A percentile compares a stretch with the other conserved stretches of the same genome.
These are phyloP conservation scores for Macroglossus sobrinus DNA, from an alignment of 2,113 vertebrate species.

Conservation along the genomic window DNA sequence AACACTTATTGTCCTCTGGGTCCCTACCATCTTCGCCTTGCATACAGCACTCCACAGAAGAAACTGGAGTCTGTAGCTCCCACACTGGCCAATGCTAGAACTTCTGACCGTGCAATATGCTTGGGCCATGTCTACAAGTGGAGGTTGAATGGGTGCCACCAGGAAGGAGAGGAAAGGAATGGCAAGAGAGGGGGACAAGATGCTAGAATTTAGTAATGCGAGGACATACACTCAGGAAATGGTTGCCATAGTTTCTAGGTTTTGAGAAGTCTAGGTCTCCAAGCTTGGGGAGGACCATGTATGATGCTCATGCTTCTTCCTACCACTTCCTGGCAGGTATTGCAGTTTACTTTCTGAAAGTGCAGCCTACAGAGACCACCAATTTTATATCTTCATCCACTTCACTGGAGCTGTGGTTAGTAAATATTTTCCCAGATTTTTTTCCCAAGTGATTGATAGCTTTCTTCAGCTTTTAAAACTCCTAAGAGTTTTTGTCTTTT, in stretches of 20 bases:
- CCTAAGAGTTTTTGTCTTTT: neutral
- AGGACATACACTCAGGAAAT: neutral
- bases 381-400: neutral
- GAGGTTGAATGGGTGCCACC: neutral
- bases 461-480: neutral
- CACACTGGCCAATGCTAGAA: neutral
- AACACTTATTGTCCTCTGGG: neutral
- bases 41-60: neutral
- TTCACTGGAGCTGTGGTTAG: neutral
- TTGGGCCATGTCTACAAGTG: neutral
- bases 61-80: neutral
- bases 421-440: neutral
- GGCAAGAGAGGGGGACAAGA: neutral
- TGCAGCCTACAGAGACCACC: neutral
- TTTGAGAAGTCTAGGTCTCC: neutral
- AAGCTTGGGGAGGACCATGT: neutral
- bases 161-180: neutral
- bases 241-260: neutral
- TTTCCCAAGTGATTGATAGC: neutral
- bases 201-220: neutral
- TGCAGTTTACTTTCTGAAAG: neutral
- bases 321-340: neutral
- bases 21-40: neutral
- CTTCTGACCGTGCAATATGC: rapidly evolving
- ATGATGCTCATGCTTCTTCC: neutral